Conservation (phyloP, 2,888 invertebrate species). For the Synanthedon myopaeformis region DNA sequence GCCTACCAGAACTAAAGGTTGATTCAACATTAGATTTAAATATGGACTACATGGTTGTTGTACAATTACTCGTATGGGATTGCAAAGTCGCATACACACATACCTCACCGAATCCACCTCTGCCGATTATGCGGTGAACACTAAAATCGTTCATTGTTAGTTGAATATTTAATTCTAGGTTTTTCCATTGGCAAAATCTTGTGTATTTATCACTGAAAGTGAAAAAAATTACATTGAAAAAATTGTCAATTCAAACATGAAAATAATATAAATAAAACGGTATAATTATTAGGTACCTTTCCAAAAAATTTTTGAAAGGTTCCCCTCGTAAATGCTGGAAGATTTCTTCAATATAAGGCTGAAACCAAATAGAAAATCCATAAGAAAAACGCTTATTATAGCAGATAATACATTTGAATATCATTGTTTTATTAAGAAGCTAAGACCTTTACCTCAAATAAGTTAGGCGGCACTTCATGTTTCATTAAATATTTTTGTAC, state of each 20-base stretch:
- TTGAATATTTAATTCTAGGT: slow-evolving; percentile 99
- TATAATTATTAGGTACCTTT: slow-evolving; percentile 77
- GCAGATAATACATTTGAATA: not conserved
- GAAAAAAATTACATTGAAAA: not conserved
- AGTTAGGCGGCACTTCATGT: slow-evolving; percentile 95
- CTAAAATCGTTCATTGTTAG: slow-evolving; percentile 99
- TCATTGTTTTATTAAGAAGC: not conserved
- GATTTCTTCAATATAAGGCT: slow-evolving; percentile 99
- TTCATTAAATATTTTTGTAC: slow-evolving; percentile 98
- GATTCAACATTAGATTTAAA: too few relatives aligned
- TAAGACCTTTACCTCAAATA: slow-evolving; percentile 88
- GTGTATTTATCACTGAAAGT: slow-evolving; percentile 96
- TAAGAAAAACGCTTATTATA: not conserved
- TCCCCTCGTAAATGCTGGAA: slow-evolving; percentile 96
- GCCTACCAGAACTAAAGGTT: too few relatives aligned
- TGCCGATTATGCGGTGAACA: slow-evolving; percentile 98
- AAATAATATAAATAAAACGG: slow-evolving; percentile 1
- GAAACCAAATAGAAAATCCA: slow-evolving; percentile 43
- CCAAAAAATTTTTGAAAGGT: slow-evolving; percentile 97
- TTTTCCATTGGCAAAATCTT: slow-evolving; percentile 99
- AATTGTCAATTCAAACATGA: slow-evolving; percentile 3
- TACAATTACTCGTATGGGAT: too few relatives aligned
- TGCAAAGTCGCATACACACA: slow-evolving; percentile 11
- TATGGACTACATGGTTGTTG: too few relatives aligned
- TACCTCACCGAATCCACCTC: slow-evolving; percentile 97